Base-by-base conservation (phyloP, 2,797 vertebrate genomes). In the Telmatherina bonti region DNA sequence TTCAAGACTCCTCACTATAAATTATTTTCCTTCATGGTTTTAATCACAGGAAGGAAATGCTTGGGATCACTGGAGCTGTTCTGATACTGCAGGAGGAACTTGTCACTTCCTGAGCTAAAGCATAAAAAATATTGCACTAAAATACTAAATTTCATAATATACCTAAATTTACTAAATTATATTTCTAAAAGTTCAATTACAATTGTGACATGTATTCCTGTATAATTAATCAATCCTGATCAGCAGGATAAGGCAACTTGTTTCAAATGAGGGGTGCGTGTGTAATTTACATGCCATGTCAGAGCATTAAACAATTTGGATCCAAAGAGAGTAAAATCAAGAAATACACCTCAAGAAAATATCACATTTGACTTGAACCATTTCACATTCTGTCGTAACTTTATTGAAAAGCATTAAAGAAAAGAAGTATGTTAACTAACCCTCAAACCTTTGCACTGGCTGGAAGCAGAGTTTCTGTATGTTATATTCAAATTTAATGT, bases 41-140 rank as follows among this genome's bases (percentile, higher is more conserved):
- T 56, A 71, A 84, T 76, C 72, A 72, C 27, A 69, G 67, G 66
- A 70, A 33, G 36, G 63, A 84, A 84, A 81, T 67, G 67, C 64
- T 8, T 31, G 20, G 1, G 24, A 61, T 45, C 16, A 30, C 8
- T 2, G 45, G 33, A 64, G 6, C 26, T 35, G 55, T 60, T 26
- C 18, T 33, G 35, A 41, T 13, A 16, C 11, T 22, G 55, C 22
- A 35, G 22, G 18, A 8, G 56, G 2, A 52, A 22, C 16, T 52
- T 20, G 5, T 59, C n/a, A 1, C 62, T 8, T 26, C 36, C 43
- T 43, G 1, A 74, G n/a, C 35, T 49, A 31, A 41, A 41, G 38
- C 38, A 41, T 3, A 12, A 55, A 64, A 53, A 31, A 13, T 45
- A 29, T 20, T 45, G 18, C 7, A n/a, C 20, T 45, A 10, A 45